Evolutionary conservation across 2,888 invertebrate genomes (phyloP).

Genomic region (Anoplius nigerrimus): DNA sequence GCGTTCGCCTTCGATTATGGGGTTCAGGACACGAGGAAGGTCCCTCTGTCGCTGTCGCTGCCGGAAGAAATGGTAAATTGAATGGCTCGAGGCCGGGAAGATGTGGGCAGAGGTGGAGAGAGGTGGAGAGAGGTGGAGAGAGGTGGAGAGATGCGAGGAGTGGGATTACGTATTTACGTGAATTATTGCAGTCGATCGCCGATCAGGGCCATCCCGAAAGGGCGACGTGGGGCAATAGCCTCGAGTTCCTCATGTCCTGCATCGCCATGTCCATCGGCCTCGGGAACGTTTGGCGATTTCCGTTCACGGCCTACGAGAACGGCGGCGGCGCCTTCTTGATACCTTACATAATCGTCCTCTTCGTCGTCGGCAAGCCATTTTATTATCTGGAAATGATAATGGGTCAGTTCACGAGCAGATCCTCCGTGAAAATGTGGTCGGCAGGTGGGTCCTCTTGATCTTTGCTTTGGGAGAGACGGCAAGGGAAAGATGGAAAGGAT

Average conservation of each 20-base stretch:
- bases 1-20: conserved; percentile 31
- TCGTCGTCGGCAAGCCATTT: conserved; percentile 85
- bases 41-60: conserved; percentile 39
- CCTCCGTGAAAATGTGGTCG: conserved; percentile 85
- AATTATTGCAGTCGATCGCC: conserved; percentile 20
- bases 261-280: conserved; percentile 82
- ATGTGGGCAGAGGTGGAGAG: too few species aligned
- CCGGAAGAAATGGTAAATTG: conserved; percentile 47
- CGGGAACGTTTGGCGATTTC: conserved; percentile 83
- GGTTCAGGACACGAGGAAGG: conserved; percentile 36
- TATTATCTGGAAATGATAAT: conserved; percentile 90
- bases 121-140: too few species aligned
- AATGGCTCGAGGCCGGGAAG: too few species aligned
- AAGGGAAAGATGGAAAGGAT: too few species aligned
- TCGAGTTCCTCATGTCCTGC: conserved; percentile 83
- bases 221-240: conserved; percentile 78
- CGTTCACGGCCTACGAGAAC: conserved; percentile 82
- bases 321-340: conserved; percentile 84
- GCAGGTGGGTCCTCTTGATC: conserved; percentile 62
- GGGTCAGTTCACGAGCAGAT: conserved; percentile 89
- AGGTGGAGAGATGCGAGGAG: too few species aligned
- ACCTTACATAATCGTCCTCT: conserved; percentile 81
- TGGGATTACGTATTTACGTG: neutral
- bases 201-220: conserved; percentile 38
- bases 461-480: too few species aligned